Conservation (phyloP, 2,113 vertebrate species). For the Campylomormyrus numenius region DNA sequence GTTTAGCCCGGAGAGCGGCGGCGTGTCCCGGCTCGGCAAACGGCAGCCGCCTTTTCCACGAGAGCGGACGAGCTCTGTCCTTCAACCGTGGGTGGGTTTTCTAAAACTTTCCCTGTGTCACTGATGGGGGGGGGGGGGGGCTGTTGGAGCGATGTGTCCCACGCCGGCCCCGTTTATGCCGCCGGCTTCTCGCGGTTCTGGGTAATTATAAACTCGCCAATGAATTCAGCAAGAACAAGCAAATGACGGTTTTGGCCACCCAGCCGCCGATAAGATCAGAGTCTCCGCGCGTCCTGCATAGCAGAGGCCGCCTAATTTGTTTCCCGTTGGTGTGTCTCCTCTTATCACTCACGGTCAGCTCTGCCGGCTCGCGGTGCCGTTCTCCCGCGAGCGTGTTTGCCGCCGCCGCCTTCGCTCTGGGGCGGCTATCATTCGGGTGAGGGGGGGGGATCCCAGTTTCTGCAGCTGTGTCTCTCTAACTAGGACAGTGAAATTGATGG, state of each 20-base stretch:
- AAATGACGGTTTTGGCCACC: constrained; percentile 20
- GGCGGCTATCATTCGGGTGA: background rate
- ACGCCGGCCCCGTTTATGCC: constrained; percentile 19
- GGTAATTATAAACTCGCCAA: constrained; percentile 33
- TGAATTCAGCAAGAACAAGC: constrained; percentile 16
- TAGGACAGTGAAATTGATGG: constrained; percentile 53
- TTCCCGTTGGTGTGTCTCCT: constrained; percentile 24
- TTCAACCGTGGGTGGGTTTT: background rate
- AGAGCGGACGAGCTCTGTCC: background rate
- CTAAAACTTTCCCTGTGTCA: background rate
- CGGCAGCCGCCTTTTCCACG: background rate
- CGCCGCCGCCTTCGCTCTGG: background rate
- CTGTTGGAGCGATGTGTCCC: constrained; percentile 31
- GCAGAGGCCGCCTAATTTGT: constrained; percentile 13
- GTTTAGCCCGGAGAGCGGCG: background rate
- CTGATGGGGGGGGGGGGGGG: background rate
- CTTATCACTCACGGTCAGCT: constrained; percentile 31
- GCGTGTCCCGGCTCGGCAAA: background rate
- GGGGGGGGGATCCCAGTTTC: constrained; percentile 7
- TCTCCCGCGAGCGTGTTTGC: background rate
- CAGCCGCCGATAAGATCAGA: constrained; percentile 28
- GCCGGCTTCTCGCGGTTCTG: constrained; percentile 24
- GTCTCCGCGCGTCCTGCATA: background rate
- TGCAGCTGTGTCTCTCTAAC: constrained; percentile 45
- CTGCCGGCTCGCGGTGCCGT: background rate